Conservation (phyloP, 2,113 vertebrate species). For the Cyanoramphus novaezelandiae region DNA sequence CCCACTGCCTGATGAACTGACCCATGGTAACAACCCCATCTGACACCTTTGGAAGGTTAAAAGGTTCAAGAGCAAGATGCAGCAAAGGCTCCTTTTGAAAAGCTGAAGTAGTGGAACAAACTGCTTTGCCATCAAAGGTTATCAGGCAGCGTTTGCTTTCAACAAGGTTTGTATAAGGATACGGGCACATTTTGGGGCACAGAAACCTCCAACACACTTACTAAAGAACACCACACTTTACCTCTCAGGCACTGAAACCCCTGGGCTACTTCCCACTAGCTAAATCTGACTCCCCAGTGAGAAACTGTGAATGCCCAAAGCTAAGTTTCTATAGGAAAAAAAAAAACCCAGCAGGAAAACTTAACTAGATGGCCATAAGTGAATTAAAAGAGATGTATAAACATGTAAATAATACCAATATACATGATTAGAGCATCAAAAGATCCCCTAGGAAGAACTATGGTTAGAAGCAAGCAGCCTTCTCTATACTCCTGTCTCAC, state of each 20-base stretch:
- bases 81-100: neutral
- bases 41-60: neutral
- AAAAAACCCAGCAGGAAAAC: neutral
- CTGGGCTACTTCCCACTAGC: neutral
- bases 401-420: neutral
- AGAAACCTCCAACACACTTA: neutral
- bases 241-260: neutral
- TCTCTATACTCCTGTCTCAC: neutral
- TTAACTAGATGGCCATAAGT: neutral
- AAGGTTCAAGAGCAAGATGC: neutral
- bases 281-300: neutral
- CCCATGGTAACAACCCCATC: neutral
- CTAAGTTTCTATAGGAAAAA: neutral
- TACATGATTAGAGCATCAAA: neutral
- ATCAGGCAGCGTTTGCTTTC: neutral
- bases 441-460: neutral
- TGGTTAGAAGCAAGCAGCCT: neutral
- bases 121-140: neutral
- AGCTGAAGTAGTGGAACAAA: neutral
- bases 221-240: neutral
- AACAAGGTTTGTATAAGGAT: too few species aligned
- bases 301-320: neutral
- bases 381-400: neutral
- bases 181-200: neutral
- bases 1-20: neutral